Evolutionary conservation across 2,797 vertebrate genomes (phyloP).

Genomic region (Gambelia wislizenii): DNA sequence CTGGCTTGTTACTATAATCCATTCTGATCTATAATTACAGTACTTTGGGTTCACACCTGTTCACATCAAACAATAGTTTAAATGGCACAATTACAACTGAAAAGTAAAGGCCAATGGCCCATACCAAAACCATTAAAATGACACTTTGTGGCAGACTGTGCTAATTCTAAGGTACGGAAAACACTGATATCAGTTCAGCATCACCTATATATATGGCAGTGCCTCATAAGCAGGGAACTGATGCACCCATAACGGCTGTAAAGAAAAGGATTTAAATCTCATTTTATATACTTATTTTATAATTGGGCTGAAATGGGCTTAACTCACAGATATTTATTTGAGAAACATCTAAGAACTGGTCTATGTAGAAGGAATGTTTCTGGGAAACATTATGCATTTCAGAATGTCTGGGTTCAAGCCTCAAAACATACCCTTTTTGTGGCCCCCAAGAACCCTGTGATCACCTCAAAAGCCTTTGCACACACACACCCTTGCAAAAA

Average conservation of each 20-base stretch:
- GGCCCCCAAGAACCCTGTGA: too few species aligned
- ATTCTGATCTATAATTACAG: constrained; percentile 18
- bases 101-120: neutral
- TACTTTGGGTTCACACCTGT: neutral
- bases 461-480: too few species aligned
- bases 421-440: neutral
- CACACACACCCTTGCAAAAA: too few species aligned
- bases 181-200: neutral
- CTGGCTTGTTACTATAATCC: neutral
- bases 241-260: neutral
- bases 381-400: neutral
- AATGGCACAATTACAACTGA: neutral
- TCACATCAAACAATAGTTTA: constrained; percentile 2
- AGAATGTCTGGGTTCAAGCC: neutral
- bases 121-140: neutral
- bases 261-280: neutral
- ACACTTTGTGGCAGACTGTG: neutral
- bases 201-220: too few species aligned
- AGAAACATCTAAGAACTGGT: neutral
- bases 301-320: neutral
- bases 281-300: neutral
- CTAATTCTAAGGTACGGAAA: neutral
- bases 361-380: neutral
- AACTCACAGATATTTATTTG: neutral
- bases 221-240: neutral